Percentiles rank a stretch among this genome's conserved stretches.
Evolutionary conservation across 2,888 invertebrate species (phyloP).

Genomic region (Pteria penguin): DNA sequence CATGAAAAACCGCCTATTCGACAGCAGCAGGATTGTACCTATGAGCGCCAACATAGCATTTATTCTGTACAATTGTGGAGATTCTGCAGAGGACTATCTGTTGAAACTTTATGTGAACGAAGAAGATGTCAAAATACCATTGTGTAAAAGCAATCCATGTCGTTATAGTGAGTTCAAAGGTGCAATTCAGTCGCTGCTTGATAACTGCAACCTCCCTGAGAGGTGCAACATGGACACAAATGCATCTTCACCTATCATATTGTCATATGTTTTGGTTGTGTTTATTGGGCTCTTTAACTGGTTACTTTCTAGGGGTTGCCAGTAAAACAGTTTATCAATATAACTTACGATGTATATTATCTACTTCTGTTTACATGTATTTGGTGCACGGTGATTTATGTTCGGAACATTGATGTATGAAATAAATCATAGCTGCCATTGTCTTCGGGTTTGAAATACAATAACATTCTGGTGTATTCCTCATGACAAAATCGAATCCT

Average conservation of each 20-base stretch:
- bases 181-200: neutral
- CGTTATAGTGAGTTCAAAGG: slow-evolving; percentile 10
- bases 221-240: neutral
- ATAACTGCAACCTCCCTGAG: neutral
- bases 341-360: no score
- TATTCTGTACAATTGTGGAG: slow-evolving; percentile 75
- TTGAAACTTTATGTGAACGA: slow-evolving; percentile 70
- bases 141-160: slow-evolving; percentile 60
- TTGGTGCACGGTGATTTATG: no score
- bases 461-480: no score
- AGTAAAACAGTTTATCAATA: no score
- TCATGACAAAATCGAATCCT: no score
- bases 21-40: slow-evolving; percentile 71
- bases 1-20: slow-evolving; percentile 71
- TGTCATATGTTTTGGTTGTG: neutral
- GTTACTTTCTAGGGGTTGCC: no score
- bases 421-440: no score
- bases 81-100: slow-evolving; percentile 50
- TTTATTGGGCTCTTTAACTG: no score
- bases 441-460: no score
- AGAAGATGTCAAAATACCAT: slow-evolving; percentile 58
- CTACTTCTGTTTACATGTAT: no score
- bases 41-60: slow-evolving; percentile 78
- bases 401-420: no score
- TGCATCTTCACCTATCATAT: neutral